Conservation (phyloP, 2,888 invertebrate genomes). For the Corythucha ciliata region DNA sequence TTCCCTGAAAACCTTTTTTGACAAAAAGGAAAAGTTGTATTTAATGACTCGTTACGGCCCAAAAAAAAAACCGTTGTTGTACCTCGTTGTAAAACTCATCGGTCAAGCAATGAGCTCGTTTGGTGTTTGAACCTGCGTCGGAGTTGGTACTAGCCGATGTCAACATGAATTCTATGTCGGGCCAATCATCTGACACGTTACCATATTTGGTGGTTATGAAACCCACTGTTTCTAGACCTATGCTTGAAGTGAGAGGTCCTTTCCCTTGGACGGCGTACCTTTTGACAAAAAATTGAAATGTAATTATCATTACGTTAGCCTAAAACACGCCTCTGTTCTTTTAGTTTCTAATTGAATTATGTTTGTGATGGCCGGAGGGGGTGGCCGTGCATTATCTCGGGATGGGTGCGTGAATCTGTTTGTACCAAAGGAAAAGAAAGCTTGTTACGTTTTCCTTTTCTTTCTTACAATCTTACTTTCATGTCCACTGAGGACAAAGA, state of each 20-base stretch:
- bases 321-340: too few species aligned
- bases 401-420: background rate
- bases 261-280: slow-evolving; percentile 76
- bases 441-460: background rate
- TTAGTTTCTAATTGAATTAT: too few species aligned
- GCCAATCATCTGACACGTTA: slow-evolving; percentile 78
- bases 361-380: too few species aligned
- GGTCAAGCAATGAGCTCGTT: slow-evolving; percentile 68
- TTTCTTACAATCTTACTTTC: background rate
- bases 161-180: slow-evolving; percentile 85
- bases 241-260: slow-evolving; percentile 75
- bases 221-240: slow-evolving; percentile 78
- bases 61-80: too few species aligned
- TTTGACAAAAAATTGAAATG: too few species aligned
- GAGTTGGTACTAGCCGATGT: slow-evolving; percentile 72
- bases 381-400: too few species aligned
- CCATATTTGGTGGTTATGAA: slow-evolving; percentile 84
- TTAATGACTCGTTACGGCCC: too few species aligned
- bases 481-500: slow-evolving; percentile 41
- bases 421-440: background rate
- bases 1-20: slow-evolving; percentile 45
- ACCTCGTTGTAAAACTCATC: slow-evolving; percentile 73
- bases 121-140: slow-evolving; percentile 66
- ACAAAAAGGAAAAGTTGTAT: background rate
- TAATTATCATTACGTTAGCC: too few species aligned